Evolutionary conservation across 2,113 vertebrate genomes (phyloP).

Genomic region (Xenopus borealis): DNA sequence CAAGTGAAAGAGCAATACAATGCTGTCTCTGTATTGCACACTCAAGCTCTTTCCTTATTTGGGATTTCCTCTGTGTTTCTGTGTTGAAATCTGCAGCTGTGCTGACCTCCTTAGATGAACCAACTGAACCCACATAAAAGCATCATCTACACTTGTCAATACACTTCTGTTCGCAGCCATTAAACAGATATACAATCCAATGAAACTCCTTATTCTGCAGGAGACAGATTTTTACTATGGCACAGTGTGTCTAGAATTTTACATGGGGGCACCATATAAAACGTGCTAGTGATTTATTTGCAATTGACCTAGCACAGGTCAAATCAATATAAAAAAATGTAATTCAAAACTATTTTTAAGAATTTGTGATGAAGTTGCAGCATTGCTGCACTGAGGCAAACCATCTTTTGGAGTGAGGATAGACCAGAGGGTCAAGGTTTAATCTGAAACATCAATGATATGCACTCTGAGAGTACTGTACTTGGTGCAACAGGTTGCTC

Average conservation of each 20-base stretch:
- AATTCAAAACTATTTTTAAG: too few relatives aligned
- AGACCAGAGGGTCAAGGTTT: too few relatives aligned
- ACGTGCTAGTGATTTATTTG: too few relatives aligned
- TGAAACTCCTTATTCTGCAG: background rate
- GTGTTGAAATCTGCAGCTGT: slow-evolving; percentile 25
- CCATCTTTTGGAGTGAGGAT: too few relatives aligned
- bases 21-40: background rate
- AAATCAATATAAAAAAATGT: too few relatives aligned
- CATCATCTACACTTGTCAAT: background rate
- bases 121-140: slow-evolving; percentile 4
- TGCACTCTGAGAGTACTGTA: background rate
- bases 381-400: too few relatives aligned
- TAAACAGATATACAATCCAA: background rate
- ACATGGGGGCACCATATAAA: too few relatives aligned
- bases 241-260: too few relatives aligned
- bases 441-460: background rate
- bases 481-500: background rate
- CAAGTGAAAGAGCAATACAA: slow-evolving; percentile 9
- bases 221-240: background rate
- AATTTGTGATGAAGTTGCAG: too few relatives aligned
- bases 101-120: background rate
- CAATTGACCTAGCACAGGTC: too few relatives aligned
- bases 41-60: slow-evolving; percentile 3
- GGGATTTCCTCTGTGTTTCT: background rate
- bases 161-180: background rate